A percentile compares a stretch with the other conserved stretches of the same genome.
phyloP scores from a whole-genome alignment of 2,113 vertebrate genomes.

The Cryptomyrus ogoouensis region DNA sequence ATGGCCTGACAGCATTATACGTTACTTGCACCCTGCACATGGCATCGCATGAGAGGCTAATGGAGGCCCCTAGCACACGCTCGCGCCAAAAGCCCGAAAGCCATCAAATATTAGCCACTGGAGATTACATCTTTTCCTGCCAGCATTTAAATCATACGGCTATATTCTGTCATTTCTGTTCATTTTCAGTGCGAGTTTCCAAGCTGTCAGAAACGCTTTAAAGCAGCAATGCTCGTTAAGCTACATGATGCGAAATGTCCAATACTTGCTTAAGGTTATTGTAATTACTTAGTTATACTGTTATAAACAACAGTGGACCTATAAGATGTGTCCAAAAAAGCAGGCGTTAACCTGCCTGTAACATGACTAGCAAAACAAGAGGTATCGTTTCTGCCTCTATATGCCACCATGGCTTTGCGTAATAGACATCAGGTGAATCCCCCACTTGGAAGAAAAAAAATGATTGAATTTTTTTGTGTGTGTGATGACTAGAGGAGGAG shows the following conservation, averaged over 20 bases:
- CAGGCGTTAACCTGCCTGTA: neutral
- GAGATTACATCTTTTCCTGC: neutral
- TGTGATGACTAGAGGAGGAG: neutral
- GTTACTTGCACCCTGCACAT: neutral
- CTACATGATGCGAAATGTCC: neutral
- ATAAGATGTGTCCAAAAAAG: neutral
- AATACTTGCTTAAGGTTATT: neutral
- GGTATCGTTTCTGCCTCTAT: neutral
- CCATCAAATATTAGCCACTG: neutral
- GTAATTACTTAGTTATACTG: neutral
- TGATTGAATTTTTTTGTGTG: neutral
- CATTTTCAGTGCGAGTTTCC: neutral
- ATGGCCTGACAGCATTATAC: neutral
- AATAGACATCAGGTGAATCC: neutral
- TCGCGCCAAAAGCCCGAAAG: neutral
- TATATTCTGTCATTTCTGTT: constrained; percentile 6
- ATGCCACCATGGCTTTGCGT: neutral
- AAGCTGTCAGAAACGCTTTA: neutral
- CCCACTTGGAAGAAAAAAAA: neutral
- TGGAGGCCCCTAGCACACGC: neutral
- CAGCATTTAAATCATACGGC: neutral
- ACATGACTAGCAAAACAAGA: neutral
- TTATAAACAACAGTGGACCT: neutral
- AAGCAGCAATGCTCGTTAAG: neutral
- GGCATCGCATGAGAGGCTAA: neutral